Percentiles rank a stretch among this genome's conserved stretches.
phyloP scores from a whole-genome alignment of 2,113 vertebrate genomes.

The Taxidea taxus region DNA sequence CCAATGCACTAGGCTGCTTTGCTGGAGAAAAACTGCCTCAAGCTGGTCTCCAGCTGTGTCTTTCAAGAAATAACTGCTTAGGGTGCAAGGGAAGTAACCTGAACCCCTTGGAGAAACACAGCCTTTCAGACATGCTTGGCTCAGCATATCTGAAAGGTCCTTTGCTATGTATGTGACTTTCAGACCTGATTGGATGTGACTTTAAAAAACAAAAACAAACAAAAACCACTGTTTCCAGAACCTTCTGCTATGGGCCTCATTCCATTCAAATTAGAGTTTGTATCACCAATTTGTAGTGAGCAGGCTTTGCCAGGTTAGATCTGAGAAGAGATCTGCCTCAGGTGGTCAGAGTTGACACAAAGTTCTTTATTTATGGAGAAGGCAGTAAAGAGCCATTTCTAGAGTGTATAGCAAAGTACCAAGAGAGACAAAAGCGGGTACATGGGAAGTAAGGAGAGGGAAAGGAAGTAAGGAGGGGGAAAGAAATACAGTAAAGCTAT shows the following conservation, averaged over 20 bases:
- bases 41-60: neutral
- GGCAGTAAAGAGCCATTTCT: neutral
- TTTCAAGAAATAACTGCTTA: constrained; percentile 29
- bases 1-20: neutral
- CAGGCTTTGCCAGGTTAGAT: neutral
- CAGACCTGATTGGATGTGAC: neutral
- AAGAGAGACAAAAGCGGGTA: neutral
- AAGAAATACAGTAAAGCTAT: neutral
- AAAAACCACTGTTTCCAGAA: neutral
- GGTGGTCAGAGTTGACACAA: neutral
- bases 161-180: constrained; percentile 27
- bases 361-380: neutral
- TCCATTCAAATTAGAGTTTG: neutral
- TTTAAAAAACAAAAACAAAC: neutral
- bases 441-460: neutral
- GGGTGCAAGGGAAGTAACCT: neutral
- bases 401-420: neutral
- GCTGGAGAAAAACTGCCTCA: constrained; percentile 27
- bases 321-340: neutral
- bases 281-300: neutral
- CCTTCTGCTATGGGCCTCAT: neutral
- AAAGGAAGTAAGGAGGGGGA: neutral
- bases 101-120: neutral
- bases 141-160: neutral
- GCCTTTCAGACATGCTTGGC: neutral